A percentile compares a stretch with the other conserved stretches of the same genome.
Conservation (phyloP, 2,888 invertebrate genomes). For the Halictus ligatus region DNA sequence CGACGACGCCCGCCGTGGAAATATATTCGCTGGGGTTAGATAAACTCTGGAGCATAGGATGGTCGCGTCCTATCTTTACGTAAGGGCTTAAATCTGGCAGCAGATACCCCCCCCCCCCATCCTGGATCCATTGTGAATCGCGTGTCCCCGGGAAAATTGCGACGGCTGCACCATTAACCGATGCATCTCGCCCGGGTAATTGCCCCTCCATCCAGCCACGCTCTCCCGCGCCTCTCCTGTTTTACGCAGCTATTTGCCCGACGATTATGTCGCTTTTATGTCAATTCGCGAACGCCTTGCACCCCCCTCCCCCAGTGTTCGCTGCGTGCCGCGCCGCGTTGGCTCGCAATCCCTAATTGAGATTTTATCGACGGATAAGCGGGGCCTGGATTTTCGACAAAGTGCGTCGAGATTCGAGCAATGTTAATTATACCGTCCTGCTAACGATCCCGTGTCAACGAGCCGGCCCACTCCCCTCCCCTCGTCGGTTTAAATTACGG, state of each 20-base stretch:
- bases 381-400: constrained; percentile 35
- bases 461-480: neutral
- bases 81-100: constrained; percentile 64
- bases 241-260: constrained; percentile 76
- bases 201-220: constrained; percentile 41
- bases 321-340: neutral
- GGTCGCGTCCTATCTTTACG: constrained; percentile 56
- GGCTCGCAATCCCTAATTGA: constrained; percentile 69
- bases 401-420: constrained; percentile 19
- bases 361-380: constrained; percentile 72
- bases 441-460: constrained; percentile 23
- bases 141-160: constrained; percentile 65
- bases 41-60: constrained; percentile 43
- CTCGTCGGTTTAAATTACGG: neutral
- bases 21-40: constrained; percentile 41
- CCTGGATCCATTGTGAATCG: constrained; percentile 58
- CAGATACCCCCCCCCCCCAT: constrained; percentile 42
- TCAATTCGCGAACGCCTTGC: constrained; percentile 59
- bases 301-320: neutral
- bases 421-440: constrained; percentile 41
- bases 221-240: constrained; percentile 34
- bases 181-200: constrained; percentile 69
- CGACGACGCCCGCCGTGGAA: constrained; percentile 3
- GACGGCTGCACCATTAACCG: constrained; percentile 72
- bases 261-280: constrained; percentile 75